phyloP scores from a whole-genome alignment of 2,797 vertebrate species.

The Tenualosa ilisha region DNA sequence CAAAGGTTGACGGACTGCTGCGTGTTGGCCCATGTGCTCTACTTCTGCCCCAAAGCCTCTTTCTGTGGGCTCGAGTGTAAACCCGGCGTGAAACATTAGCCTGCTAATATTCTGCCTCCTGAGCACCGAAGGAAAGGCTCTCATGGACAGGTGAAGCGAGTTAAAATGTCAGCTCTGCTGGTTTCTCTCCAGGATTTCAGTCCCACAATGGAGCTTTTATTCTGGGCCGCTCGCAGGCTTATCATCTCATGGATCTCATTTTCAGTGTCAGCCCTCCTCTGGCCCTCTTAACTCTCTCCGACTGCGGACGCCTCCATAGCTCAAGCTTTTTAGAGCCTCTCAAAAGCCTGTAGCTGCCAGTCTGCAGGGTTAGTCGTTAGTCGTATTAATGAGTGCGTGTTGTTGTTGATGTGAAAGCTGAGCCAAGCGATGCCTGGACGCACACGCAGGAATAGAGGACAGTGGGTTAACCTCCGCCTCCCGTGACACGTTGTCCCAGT shows the following conservation, averaged over 20 bases:
- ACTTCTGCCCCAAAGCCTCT: not conserved
- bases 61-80: not conserved
- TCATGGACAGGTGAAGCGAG: not conserved
- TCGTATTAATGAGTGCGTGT: not conserved
- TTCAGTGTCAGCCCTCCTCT: not conserved
- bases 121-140: not conserved
- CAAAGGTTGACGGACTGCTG: not conserved
- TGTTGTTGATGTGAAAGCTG: not conserved
- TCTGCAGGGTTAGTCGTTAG: not conserved
- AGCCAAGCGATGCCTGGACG: not conserved
- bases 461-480: not conserved
- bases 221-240: not conserved
- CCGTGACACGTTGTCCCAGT: not conserved
- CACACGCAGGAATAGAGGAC: not conserved
- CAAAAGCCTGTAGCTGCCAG: not conserved
- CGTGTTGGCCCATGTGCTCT: not conserved
- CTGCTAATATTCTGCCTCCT: not conserved
- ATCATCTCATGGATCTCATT: slow-evolving; percentile 15
- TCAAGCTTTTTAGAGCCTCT: not conserved
- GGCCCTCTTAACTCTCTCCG: not conserved
- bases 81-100: slow-evolving; percentile 11
- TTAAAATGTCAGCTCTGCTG: slow-evolving; percentile 18
- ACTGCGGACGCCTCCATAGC: not conserved
- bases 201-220: slow-evolving; percentile 7
- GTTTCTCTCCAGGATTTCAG: slow-evolving; percentile 5